Evolutionary conservation across 1,140 invertebrate genomes (phyloP).

Genomic region (Drosophila pruinosa): DNA sequence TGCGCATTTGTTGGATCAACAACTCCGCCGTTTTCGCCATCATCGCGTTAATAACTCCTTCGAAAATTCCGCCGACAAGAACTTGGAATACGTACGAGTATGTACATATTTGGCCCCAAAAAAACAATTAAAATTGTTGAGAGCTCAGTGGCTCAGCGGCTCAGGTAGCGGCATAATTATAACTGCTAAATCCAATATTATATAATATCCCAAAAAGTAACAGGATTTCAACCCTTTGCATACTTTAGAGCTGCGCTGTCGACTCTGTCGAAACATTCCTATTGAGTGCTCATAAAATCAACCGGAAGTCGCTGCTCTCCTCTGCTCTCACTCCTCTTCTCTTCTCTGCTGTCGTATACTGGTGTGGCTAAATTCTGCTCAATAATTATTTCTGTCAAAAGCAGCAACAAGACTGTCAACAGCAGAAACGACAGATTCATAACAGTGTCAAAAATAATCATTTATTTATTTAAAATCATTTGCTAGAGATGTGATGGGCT

Average conservation of each 20-base stretch:
- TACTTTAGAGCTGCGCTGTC: background rate
- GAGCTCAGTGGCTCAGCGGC: conserved; percentile 11
- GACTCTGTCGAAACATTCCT: background rate
- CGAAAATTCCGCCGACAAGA: conserved; percentile 68
- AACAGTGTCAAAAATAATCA: background rate
- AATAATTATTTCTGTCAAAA: conserved; percentile 77
- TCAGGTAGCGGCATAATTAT: conserved; percentile 48
- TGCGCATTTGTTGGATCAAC: conserved; percentile 63
- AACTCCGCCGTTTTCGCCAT: conserved; percentile 32
- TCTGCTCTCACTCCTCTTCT: background rate
- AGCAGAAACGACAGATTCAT: background rate
- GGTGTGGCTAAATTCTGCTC: conserved; percentile 15
- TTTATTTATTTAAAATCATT: background rate
- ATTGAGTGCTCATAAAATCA: conserved; percentile 23
- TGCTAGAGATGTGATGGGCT: background rate
- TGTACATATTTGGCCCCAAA: conserved; percentile 45
- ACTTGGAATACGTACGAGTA: conserved; percentile 38
- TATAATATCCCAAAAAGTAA: conserved; percentile 20
- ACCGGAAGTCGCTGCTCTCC: background rate
- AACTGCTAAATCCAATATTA: conserved; percentile 35
- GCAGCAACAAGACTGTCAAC: conserved; percentile 42
- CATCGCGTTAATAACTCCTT: conserved; percentile 82
- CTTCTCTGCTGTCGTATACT: too few species aligned
- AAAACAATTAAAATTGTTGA: conserved; percentile 77
- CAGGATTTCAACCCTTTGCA: conserved; percentile 40